Evolutionary conservation across 2,797 vertebrate genomes (phyloP), one percentile per base, ranked within the genome.

Genomic region (Gymnothorax javanicus): DNA sequence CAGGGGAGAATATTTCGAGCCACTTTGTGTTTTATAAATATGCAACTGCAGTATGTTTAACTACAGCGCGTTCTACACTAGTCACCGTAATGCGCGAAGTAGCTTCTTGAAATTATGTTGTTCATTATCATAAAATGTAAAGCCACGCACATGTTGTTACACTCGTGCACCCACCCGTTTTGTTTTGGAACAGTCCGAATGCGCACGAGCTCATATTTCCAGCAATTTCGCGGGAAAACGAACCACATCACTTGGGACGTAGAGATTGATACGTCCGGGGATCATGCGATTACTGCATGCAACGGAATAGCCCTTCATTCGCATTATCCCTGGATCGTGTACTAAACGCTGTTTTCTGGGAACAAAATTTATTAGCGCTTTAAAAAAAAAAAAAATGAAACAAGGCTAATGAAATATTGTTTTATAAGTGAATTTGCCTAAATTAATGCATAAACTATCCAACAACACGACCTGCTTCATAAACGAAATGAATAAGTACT

Each of bases 211-310:
- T 52, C 20, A 25, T 11, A 50, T 23, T 27, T 23, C 33, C 52
- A 5, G 64, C 64, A 57, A n/a, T 85, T 85, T 73, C 84, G 84
- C 84, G 84, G 84, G 84, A 71, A 85, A 85, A 83, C 25, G 56
- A 59, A 4, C 33, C 13, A 8, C 12, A 0, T 12, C 2, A 69
- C 20, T 69, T 17, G 4, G 73, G 12, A 43, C 33, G 33, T 43
- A 43, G 33, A 2, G 2, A 43, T 43, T 43, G 33, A 43, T 43
- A 43, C 33, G 33, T 43, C 2, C 33, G 33, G 33, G 33, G 33
- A 43, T 50, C 73, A 33, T 33, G 27, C 27, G 9, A 43, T 25
- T 43, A 43, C 27, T 27, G 27, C 7, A 13, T 11, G n/a, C 69
- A 27, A 13, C 27, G 17, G 5, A 77, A 52, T 7, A 77, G 13